Evolutionary conservation across 2,113 vertebrate species (phyloP).

Genomic region (Polypterus bichir): DNA sequence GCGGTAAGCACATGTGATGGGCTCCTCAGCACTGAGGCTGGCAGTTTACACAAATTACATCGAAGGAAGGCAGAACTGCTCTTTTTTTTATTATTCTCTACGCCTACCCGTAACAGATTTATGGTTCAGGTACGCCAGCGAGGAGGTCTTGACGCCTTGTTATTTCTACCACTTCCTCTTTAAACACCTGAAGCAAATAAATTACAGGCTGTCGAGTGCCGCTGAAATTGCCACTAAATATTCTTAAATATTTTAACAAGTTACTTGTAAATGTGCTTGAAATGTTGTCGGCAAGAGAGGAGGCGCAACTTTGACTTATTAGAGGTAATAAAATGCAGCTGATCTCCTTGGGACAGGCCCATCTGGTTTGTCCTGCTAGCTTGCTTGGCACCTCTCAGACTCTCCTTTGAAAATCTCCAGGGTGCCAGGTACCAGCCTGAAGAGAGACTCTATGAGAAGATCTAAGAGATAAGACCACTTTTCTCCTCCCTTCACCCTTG

Average conservation of each 20-base stretch:
- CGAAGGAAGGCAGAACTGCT: constrained; percentile 3
- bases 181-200: constrained; percentile 66
- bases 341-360: constrained; percentile 51
- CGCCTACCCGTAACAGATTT: constrained; percentile 52
- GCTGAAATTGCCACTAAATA: constrained; percentile 69
- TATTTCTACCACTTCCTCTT: constrained; percentile 66
- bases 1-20: no score
- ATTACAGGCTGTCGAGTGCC: constrained; percentile 48
- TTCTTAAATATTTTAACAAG: constrained; percentile 78
- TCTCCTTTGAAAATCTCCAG: no score
- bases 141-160: constrained; percentile 62
- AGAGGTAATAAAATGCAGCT: constrained; percentile 55
- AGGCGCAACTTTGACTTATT: constrained; percentile 71
- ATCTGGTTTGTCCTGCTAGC: no score
- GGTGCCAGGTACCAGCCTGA: no score
- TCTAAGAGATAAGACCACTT: no score
- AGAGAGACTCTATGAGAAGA: no score
- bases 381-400: no score
- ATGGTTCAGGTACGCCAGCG: constrained; percentile 63
- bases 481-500: no score
- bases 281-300: constrained; percentile 64
- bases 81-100: constrained; percentile 48
- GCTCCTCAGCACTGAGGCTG: no score
- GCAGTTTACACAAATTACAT: no score
- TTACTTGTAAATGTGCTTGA: constrained; percentile 72